Evolutionary conservation across 1,140 invertebrate species (phyloP).

Genomic region (Paracyclopina nana): DNA sequence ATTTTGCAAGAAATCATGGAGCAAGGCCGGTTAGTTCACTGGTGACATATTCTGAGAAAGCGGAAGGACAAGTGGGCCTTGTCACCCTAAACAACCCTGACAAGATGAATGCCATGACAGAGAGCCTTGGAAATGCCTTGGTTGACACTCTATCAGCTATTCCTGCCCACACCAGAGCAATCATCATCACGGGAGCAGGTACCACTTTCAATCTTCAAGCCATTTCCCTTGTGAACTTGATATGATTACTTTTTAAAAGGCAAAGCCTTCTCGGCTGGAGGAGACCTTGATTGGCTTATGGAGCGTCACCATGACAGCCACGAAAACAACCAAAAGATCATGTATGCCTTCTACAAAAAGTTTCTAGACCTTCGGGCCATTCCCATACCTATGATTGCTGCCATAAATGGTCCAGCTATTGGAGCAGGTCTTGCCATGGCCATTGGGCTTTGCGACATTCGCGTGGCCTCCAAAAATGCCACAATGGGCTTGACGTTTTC

Average conservation of each 20-base stretch:
- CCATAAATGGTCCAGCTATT: background rate
- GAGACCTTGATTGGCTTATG: slow-evolving; percentile 1
- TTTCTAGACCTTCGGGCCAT: background rate
- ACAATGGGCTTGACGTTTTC: background rate
- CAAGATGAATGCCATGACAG: slow-evolving; percentile 1
- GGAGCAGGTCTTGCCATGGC: background rate
- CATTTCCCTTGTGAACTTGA: no score
- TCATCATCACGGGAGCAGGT: background rate
- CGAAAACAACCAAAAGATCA: slow-evolving; percentile 1
- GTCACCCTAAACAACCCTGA: slow-evolving; percentile 1
- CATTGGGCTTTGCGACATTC: background rate
- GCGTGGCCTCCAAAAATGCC: background rate
- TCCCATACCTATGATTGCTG: background rate
- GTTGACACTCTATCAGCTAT: background rate
- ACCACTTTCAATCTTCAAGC: no score
- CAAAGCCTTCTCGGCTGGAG: background rate
- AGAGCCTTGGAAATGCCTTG: background rate
- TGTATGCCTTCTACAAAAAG: background rate
- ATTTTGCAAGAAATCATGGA: no score
- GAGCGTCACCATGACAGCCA: background rate
- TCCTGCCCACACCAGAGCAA: background rate
- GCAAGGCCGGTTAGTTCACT: no score
- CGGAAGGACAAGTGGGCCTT: no score
- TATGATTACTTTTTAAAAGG: no score
- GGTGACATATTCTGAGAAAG: no score